A percentile compares a stretch with the other conserved stretches of the same genome.
phyloP scores from a whole-genome alignment of 1,140 invertebrate species.

The Daktulosphaira vitifoliae region DNA sequence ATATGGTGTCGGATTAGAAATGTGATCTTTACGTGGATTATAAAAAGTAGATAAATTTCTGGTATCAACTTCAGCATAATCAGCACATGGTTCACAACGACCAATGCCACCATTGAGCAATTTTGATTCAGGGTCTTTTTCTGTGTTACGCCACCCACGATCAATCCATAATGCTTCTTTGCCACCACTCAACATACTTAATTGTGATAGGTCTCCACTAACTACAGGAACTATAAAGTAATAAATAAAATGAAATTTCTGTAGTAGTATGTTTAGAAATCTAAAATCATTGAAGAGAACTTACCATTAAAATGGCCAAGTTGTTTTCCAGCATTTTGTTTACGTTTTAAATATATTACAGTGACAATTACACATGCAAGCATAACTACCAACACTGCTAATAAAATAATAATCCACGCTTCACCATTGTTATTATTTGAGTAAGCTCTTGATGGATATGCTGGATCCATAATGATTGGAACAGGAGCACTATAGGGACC shows the following conservation, averaged over 20 bases:
- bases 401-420: slow-evolving; percentile 66
- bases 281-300: no score
- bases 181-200: slow-evolving; percentile 36
- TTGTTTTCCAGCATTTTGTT: slow-evolving; percentile 46
- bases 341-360: slow-evolving; percentile 54
- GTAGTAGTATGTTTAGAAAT: no score
- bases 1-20: slow-evolving; percentile 62
- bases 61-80: slow-evolving; percentile 70
- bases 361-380: slow-evolving; percentile 52
- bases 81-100: slow-evolving; percentile 46
- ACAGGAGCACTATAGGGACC: slow-evolving; percentile 59
- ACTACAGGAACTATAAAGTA: slow-evolving; percentile 37
- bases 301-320: slow-evolving; percentile 38
- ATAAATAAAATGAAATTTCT: background rate
- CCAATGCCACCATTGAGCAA: slow-evolving; percentile 49
- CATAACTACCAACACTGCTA: slow-evolving; percentile 58
- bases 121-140: slow-evolving; percentile 53
- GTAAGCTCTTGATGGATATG: slow-evolving; percentile 33
- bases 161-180: slow-evolving; percentile 69
- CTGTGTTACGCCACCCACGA: slow-evolving; percentile 59
- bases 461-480: slow-evolving; percentile 52
- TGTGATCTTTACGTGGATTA: slow-evolving; percentile 52
- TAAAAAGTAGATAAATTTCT: slow-evolving; percentile 69
- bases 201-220: slow-evolving; percentile 37
- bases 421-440: slow-evolving; percentile 43